Percentiles rank a stretch among this genome's conserved stretches.
Conservation (phyloP, 1,140 invertebrate genomes). For the Lepidurus apus region DNA sequence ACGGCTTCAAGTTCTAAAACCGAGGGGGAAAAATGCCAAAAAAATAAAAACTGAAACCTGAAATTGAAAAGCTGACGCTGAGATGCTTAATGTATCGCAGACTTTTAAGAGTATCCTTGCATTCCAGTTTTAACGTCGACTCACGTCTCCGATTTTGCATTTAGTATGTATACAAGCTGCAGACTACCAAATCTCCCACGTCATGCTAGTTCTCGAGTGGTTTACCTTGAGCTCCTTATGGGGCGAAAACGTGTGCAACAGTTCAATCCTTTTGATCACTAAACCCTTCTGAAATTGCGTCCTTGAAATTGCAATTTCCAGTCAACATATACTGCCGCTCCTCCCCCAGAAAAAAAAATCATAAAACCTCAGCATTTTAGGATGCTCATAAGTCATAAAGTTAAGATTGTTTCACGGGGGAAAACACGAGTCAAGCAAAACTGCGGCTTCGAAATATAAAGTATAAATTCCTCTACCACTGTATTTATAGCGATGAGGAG, state of each 20-base stretch:
- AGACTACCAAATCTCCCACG: not conserved
- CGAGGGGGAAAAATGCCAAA: not conserved
- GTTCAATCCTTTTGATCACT: conserved; percentile 15
- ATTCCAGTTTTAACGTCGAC: not conserved
- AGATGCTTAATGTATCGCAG: not conserved
- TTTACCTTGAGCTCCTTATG: conserved; percentile 22
- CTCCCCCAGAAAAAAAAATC: no score
- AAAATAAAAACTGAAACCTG: not conserved
- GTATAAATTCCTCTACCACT: no score
- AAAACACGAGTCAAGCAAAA: no score
- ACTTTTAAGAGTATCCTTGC: not conserved
- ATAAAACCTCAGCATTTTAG: no score
- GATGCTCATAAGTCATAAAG: no score
- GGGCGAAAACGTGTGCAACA: not conserved
- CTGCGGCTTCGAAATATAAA: no score
- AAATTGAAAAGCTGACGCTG: not conserved
- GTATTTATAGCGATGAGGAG: not conserved
- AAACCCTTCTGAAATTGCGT: not conserved
- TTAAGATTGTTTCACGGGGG: no score
- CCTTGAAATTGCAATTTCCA: conserved; percentile 1
- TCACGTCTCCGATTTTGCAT: not conserved
- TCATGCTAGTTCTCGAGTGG: not conserved
- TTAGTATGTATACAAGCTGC: not conserved
- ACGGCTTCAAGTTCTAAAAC: not conserved
- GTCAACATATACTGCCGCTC: not conserved